Evolutionary conservation across 2,888 invertebrate species (phyloP).

Genomic region (Eupithecia dodoneata): DNA sequence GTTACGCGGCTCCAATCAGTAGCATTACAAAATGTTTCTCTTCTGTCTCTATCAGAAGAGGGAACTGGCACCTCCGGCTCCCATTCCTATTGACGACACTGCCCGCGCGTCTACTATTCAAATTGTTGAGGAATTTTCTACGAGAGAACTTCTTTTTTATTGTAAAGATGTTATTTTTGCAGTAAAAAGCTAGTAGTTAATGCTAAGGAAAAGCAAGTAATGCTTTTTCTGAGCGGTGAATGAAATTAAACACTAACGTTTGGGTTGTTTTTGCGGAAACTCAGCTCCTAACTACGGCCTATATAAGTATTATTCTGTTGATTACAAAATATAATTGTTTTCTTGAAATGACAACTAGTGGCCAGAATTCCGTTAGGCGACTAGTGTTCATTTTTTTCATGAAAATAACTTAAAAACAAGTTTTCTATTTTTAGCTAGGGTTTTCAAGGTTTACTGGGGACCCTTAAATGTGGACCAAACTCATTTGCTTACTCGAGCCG

Average conservation of each 20-base stretch:
- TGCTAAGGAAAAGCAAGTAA: no score
- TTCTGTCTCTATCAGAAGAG: neutral
- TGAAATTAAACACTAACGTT: no score
- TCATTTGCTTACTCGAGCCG: neutral
- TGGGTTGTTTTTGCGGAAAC: no score
- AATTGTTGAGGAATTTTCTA: no score
- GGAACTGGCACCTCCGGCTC: neutral
- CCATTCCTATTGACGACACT: neutral
- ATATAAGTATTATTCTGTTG: neutral
- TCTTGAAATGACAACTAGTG: neutral
- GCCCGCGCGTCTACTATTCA: no score
- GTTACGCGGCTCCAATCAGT: neutral
- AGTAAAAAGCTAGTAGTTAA: no score
- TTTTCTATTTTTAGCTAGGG: neutral
- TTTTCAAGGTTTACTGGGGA: neutral
- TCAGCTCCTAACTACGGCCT: no score
- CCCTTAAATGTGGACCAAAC: neutral
- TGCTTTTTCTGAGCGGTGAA: no score
- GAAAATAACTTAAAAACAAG: neutral
- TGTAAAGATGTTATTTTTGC: no score
- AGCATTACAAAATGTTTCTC: neutral
- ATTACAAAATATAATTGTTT: neutral
- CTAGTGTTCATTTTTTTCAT: neutral
- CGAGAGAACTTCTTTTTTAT: no score
- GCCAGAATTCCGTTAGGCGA: neutral